These are phyloP conservation scores for Eidolon helvum DNA, from an alignment of 2,113 vertebrate species.

Conservation along the genomic window DNA sequence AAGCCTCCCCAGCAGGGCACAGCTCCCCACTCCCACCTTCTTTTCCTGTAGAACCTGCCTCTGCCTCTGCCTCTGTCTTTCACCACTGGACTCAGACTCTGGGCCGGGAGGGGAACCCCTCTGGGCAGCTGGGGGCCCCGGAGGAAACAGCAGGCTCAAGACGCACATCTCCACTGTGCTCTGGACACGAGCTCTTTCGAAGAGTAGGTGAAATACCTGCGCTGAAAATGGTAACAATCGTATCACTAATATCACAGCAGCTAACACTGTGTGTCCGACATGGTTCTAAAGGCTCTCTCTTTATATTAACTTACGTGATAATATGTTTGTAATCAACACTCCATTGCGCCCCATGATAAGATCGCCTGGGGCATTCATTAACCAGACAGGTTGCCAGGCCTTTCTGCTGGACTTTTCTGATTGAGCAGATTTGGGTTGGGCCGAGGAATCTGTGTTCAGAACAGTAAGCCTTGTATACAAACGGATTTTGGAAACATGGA, in stretches of 20 bases:
- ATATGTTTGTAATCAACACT: neutral
- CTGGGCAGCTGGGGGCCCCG: neutral
- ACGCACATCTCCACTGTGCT: rapidly evolving
- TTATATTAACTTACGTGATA: neutral
- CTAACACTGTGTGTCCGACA: neutral
- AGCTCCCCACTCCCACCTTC: no score
- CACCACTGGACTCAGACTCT: neutral
- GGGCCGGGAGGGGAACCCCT: neutral
- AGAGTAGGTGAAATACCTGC: neutral
- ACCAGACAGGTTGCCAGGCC: neutral
- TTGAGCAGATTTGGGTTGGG: neutral
- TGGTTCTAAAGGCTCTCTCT: neutral
- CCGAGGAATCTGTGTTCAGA: neutral
- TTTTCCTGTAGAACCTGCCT: neutral
- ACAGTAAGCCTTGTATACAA: neutral
- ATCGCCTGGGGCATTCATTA: rapidly evolving
- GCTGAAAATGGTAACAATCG: neutral
- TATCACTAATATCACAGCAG: no score
- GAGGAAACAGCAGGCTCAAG: neutral
- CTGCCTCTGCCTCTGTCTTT: neutral
- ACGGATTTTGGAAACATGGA: neutral
- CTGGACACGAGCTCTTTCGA: neutral
- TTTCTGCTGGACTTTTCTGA: neutral
- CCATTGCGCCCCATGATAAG: neutral
- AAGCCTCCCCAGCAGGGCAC: neutral